Evolutionary conservation across 2,113 vertebrate species (phyloP).

Genomic region (Oostethus manadensis): DNA sequence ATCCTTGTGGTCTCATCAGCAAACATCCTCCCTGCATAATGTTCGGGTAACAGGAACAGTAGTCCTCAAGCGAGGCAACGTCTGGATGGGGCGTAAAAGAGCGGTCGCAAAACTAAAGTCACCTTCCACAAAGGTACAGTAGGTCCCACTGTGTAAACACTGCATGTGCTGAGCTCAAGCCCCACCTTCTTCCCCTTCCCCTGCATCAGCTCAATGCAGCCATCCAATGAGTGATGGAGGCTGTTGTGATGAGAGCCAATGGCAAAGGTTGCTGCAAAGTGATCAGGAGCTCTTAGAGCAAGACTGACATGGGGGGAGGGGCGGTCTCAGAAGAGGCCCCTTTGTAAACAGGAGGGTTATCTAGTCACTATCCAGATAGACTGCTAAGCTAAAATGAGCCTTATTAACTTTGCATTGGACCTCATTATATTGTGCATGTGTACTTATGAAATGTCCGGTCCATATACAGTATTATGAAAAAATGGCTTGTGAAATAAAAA

Average conservation of each 20-base stretch:
- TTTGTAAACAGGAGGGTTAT: background rate
- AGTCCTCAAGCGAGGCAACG: background rate
- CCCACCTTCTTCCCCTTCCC: background rate
- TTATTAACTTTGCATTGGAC: too few relatives aligned
- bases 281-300: constrained; percentile 30
- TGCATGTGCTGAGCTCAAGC: background rate
- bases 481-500: too few relatives aligned
- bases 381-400: too few relatives aligned
- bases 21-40: background rate
- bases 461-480: too few relatives aligned
- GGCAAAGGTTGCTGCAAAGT: constrained; percentile 14
- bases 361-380: background rate
- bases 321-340: background rate
- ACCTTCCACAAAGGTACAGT: background rate
- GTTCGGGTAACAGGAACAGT: background rate
- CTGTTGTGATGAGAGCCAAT: constrained; percentile 36
- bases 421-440: too few relatives aligned
- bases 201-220: constrained; percentile 13
- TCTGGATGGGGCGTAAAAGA: too few relatives aligned
- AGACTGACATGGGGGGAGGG: constrained; percentile 20
- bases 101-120: background rate
- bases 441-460: too few relatives aligned
- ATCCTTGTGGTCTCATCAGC: background rate
- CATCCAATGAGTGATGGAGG: constrained; percentile 44
- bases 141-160: background rate